Percentiles rank a stretch among this genome's conserved stretches.
phyloP scores from a whole-genome alignment of 2,797 vertebrate species.

The Prionace glauca region DNA sequence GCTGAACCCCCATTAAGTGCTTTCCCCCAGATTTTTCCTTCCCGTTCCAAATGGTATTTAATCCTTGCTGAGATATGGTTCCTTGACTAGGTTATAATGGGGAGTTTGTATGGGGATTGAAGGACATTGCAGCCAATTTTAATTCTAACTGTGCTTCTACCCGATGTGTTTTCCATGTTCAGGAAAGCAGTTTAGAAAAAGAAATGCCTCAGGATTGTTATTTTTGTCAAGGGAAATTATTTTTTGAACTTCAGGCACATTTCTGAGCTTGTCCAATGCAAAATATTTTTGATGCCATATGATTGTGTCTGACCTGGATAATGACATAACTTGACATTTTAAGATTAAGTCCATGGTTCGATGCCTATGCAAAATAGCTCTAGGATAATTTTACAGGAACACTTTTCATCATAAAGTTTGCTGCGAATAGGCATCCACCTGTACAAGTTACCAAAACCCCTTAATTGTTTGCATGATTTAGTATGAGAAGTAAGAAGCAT shows the following conservation, averaged over 20 bases:
- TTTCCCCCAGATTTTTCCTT: too few relatives aligned
- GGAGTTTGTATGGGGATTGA: too few relatives aligned
- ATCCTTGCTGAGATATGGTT: too few relatives aligned
- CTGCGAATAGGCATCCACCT: not conserved
- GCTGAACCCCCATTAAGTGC: too few relatives aligned
- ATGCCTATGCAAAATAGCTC: not conserved
- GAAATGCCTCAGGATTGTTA: not conserved
- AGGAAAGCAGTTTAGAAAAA: not conserved
- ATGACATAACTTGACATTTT: not conserved
- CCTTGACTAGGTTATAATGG: too few relatives aligned
- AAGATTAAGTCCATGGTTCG: not conserved
- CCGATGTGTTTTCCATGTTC: not conserved
- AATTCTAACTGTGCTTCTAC: not conserved
- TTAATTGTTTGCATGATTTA: not conserved
- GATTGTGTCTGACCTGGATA: not conserved
- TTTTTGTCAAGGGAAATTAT: too few relatives aligned
- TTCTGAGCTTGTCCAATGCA: not conserved
- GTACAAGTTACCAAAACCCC: not conserved
- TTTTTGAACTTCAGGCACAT: not conserved
- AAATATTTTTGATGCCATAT: not conserved
- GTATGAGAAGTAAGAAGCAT: not conserved
- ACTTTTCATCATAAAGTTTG: not conserved
- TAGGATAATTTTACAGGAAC: not conserved
- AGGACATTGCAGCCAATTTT: too few relatives aligned
- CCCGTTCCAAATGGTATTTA: too few relatives aligned